phyloP scores from a whole-genome alignment of 1,140 invertebrate genomes.

The Leptinotarsa undecemlineata region DNA sequence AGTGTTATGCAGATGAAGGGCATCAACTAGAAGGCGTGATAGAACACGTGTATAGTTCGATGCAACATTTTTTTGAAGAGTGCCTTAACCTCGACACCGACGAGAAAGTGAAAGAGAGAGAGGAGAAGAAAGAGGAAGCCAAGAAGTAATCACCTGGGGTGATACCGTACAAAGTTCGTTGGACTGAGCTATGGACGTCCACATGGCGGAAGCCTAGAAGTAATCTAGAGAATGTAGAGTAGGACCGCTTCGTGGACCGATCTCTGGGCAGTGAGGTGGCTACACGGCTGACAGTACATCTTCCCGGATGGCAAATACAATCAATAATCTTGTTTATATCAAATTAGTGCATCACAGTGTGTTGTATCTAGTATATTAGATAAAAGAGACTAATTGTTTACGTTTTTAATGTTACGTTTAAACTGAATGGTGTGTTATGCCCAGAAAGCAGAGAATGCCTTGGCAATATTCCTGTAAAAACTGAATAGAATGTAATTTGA shows the following conservation, averaged over 20 bases:
- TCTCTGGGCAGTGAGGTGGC: slow-evolving; percentile 4
- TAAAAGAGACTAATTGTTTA: background rate
- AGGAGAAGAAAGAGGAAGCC: slow-evolving; percentile 42
- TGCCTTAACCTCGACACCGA: slow-evolving; percentile 82
- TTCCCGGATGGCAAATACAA: slow-evolving; percentile 25
- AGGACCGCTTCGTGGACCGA: background rate
- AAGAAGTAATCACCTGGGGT: slow-evolving; percentile 23
- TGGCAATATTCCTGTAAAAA: too few species aligned
- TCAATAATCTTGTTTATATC: slow-evolving; percentile 35
- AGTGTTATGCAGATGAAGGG: slow-evolving; percentile 85
- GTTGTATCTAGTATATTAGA: slow-evolving; percentile 30
- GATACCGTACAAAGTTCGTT: background rate
- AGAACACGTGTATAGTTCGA: slow-evolving; percentile 81
- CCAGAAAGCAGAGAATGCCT: too few species aligned
- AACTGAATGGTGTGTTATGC: too few species aligned
- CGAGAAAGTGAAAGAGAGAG: slow-evolving; percentile 55
- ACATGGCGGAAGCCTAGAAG: slow-evolving; percentile 28
- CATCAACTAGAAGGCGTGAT: slow-evolving; percentile 75
- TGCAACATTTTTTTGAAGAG: slow-evolving; percentile 82
- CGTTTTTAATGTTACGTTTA: too few species aligned
- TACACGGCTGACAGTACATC: background rate
- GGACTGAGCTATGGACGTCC: background rate
- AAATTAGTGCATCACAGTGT: slow-evolving; percentile 36
- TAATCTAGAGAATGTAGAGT: background rate
- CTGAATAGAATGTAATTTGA: too few species aligned